Percentiles rank a stretch among this genome's conserved stretches.
Evolutionary conservation across 1,140 invertebrate genomes (phyloP).

Genomic region (Hyphantria cunea): DNA sequence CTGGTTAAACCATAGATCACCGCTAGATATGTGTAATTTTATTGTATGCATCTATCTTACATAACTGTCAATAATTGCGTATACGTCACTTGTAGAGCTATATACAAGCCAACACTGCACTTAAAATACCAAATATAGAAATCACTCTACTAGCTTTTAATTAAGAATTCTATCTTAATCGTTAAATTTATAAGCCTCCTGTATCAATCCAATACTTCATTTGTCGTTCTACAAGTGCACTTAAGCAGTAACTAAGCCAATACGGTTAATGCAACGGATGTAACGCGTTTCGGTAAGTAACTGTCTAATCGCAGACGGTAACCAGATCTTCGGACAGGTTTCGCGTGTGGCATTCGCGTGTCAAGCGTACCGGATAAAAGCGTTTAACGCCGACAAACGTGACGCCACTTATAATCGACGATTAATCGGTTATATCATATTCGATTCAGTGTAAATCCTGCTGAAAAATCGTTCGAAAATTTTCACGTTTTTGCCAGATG

Average conservation of each 20-base stretch:
- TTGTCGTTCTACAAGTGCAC: constrained; percentile 9
- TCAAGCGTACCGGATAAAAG: constrained; percentile 39
- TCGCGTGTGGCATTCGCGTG: constrained; percentile 46
- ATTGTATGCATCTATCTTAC: too few relatives aligned
- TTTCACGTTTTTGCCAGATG: background rate
- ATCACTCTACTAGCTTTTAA: too few relatives aligned
- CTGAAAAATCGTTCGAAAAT: background rate
- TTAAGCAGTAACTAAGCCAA: constrained; percentile 6
- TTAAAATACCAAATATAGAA: too few relatives aligned
- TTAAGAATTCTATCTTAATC: too few relatives aligned
- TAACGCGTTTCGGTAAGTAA: constrained; percentile 36
- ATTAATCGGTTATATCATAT: constrained; percentile 52
- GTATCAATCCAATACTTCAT: background rate
- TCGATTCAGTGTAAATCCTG: constrained; percentile 3
- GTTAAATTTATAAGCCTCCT: too few relatives aligned
- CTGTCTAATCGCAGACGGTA: constrained; percentile 42
- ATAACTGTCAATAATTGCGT: too few relatives aligned
- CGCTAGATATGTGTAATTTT: too few relatives aligned
- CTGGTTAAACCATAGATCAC: too few relatives aligned
- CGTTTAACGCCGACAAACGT: constrained; percentile 39
- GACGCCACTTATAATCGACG: constrained; percentile 42
- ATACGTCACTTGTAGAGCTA: too few relatives aligned
- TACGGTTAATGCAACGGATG: constrained; percentile 9
- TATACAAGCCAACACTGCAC: too few relatives aligned
- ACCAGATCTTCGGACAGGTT: constrained; percentile 30